Evolutionary conservation across 2,797 vertebrate genomes (phyloP), one percentile per base, ranked within the genome.

Genomic region (Sorex maritimensis): DNA sequence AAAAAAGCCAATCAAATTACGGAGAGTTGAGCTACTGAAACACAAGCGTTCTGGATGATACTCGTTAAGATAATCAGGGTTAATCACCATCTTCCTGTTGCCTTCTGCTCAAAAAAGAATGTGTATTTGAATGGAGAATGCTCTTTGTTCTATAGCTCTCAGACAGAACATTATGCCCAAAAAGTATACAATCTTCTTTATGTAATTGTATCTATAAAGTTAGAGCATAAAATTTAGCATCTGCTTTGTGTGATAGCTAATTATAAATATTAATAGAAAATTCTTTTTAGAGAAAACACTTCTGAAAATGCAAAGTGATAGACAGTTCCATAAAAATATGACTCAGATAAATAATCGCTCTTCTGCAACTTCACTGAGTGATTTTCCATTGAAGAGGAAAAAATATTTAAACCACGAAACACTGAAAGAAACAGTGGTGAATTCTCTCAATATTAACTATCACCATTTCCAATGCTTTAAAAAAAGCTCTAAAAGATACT

Each of bases 211-310:
- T 49, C 87, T 90, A 44, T 90, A 95, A 95, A 96, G 78, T 96
- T 97, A 81, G 73, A 96, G 82, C 52, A 86, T 71, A 7, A 26
- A 17, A 58, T 93, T 94, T 91, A 96, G 94, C 92, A 95, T 96
- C 95, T 97, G 95, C 80, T 96, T 96, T 91, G 74, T 95, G 92
- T 92, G 93, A 93, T 90, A 61, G 21, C 92, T 97, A 97, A 97
- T 97, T 97, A 97, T 96, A 96, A 97, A 97, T 96, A 97, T 96
- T 97, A 96, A 96, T 96, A 97, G 95, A 95, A 94, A 83, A 92
- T 84, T 72, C 74, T 90, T 92, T 93, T 95, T 73, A 95, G 95
- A 95, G 82, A 85, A 94, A 96, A 92, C 78, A 89, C 65, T 95
- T 90, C 93, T 95, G 94, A 96, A 97, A 96, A 93, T 93, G 92